Conservation (phyloP, 2,888 invertebrate genomes). For the Diploptera punctata region DNA sequence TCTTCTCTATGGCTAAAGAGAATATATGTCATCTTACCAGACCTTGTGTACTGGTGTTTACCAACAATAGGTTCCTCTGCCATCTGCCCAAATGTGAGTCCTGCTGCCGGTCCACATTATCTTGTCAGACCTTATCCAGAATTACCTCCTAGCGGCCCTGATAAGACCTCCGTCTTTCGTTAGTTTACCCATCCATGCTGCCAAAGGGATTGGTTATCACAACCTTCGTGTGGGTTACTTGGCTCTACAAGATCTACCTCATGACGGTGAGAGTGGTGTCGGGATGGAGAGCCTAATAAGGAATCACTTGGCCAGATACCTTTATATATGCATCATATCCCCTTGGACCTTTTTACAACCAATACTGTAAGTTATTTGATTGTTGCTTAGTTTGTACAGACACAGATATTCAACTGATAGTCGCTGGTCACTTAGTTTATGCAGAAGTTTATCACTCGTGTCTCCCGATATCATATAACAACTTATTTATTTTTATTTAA, state of each 20-base stretch:
- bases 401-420: no score
- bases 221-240: neutral
- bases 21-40: neutral
- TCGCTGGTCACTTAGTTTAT: no score
- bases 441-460: no score
- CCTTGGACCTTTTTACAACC: no score
- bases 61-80: neutral
- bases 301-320: no score
- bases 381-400: no score
- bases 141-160: neutral
- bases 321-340: no score
- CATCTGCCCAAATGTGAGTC: neutral
- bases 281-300: no score
- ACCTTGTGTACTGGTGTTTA: neutral
- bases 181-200: neutral
- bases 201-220: neutral
- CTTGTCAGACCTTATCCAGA: neutral
- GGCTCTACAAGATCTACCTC: neutral
- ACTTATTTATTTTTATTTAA: no score
- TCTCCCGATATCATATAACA: no score
- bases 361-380: no score
- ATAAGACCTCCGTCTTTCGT: conserved; percentile 3
- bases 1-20: neutral
- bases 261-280: no score
- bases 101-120: conserved; percentile 8